Evolutionary conservation across 2,113 vertebrate genomes (phyloP).

Genomic region (Ahaetulla prasina): DNA sequence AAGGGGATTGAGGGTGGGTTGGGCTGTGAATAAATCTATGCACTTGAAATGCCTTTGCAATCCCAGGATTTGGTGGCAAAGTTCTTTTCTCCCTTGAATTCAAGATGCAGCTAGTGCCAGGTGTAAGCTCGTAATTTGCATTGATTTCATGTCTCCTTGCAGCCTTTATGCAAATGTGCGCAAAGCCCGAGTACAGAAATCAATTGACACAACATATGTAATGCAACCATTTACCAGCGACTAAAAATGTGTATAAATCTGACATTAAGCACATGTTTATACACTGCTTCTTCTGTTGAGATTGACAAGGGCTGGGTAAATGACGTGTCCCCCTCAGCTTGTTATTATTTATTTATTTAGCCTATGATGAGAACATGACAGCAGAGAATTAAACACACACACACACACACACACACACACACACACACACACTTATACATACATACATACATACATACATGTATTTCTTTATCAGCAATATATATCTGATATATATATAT

Average conservation of each 20-base stretch:
- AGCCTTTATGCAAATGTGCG: background rate
- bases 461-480: no score
- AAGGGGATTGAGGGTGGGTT: no score
- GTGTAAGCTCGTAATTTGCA: background rate
- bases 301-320: conserved; percentile 64
- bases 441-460: no score
- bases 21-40: background rate
- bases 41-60: background rate
- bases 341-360: conserved; percentile 31
- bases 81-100: background rate
- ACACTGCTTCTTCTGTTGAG: conserved; percentile 48
- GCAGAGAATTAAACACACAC: background rate
- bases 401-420: no score
- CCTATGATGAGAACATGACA: background rate
- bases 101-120: background rate
- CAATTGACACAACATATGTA: conserved; percentile 60
- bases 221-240: conserved; percentile 52
- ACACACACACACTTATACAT: no score
- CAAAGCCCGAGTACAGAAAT: conserved; percentile 23
- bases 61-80: conserved; percentile 3
- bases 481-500: no score
- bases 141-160: conserved; percentile 2
- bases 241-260: conserved; percentile 56
- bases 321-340: conserved; percentile 41
- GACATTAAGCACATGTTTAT: conserved; percentile 62